Evolutionary conservation across 2,113 vertebrate genomes (phyloP).

Genomic region (Limnothrissa miodon): DNA sequence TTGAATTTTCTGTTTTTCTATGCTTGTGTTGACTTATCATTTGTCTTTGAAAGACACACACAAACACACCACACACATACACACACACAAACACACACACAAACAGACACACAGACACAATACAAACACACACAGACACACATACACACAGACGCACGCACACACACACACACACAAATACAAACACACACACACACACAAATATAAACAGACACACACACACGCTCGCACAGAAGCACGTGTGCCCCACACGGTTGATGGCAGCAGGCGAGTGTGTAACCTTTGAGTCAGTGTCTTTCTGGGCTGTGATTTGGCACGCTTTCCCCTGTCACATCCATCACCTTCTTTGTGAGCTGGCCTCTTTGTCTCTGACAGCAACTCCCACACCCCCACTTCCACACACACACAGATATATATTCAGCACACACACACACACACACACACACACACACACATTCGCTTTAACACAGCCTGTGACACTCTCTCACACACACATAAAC

Average conservation of each 20-base stretch:
- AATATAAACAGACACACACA: too few relatives aligned
- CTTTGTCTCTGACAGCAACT: constrained; percentile 24
- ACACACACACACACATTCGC: background rate
- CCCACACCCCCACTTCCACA: background rate
- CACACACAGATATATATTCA: constrained; percentile 17
- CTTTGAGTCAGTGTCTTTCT: constrained; percentile 22
- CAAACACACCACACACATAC: background rate
- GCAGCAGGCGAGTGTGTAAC: constrained; percentile 7
- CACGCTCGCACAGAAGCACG: background rate
- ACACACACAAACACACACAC: background rate
- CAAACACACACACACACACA: background rate
- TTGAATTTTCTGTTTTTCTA: background rate
- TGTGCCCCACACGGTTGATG: background rate
- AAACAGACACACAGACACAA: background rate
- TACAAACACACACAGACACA: background rate
- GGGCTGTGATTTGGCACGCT: background rate
- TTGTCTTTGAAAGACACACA: constrained; percentile 11
- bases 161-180: background rate
- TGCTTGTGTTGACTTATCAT: background rate
- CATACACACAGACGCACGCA: background rate
- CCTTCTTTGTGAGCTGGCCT: background rate
- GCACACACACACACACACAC: constrained; percentile 34
- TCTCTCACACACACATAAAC: constrained; percentile 1
- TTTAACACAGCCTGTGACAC: background rate
- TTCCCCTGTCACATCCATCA: constrained; percentile 29